A percentile compares a stretch with the other conserved stretches of the same genome.
Conservation (phyloP, 2,113 vertebrate species). For the Alaudala cheleensis region DNA sequence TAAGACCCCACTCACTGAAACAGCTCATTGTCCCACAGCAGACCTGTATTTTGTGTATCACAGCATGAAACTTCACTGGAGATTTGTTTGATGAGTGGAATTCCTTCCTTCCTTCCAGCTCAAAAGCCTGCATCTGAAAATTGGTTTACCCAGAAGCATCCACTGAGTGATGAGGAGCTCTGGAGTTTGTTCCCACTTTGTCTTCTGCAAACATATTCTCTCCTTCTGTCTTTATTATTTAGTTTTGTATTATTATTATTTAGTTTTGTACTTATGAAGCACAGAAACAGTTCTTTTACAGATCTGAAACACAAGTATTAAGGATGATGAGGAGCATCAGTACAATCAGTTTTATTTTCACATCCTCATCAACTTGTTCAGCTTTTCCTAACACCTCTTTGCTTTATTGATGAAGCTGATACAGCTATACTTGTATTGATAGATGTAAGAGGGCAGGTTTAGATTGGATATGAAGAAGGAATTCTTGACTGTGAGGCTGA, state of each 20-base stretch:
- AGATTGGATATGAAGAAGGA: background rate
- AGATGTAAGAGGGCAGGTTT: background rate
- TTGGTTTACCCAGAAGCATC: background rate
- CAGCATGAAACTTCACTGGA: constrained; percentile 12
- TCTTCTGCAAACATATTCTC: background rate
- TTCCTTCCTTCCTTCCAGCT: background rate
- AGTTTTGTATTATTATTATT: background rate
- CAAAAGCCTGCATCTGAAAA: background rate
- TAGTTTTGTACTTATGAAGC: background rate
- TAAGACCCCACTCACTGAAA: background rate
- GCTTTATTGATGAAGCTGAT: background rate
- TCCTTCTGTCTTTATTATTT: background rate
- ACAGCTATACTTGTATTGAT: background rate
- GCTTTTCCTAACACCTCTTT: background rate
- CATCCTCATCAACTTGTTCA: background rate
- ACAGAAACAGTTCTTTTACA: background rate
- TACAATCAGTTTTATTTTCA: background rate
- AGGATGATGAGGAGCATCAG: background rate
- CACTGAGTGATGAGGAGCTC: background rate
- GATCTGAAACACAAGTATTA: background rate
- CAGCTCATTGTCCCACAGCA: constrained; percentile 10
- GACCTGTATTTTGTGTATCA: background rate
- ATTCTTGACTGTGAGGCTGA: background rate
- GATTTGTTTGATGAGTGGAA: background rate
- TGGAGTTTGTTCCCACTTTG: background rate